phyloP scores from a whole-genome alignment of 2,113 vertebrate species.

The Entelurus aequoreus region DNA sequence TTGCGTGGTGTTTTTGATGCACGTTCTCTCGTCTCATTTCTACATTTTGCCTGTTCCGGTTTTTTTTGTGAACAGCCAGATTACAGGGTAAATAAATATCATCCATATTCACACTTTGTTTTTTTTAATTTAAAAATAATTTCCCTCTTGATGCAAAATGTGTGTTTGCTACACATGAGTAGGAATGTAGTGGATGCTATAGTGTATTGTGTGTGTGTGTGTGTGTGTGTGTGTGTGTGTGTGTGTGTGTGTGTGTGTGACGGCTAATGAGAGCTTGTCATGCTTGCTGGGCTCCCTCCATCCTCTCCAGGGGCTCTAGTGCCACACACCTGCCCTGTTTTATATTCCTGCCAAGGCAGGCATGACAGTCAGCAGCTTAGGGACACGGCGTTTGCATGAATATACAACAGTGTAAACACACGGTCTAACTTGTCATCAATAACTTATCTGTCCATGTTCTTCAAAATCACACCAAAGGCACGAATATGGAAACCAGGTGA shows the following conservation, averaged over 20 bases:
- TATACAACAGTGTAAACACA: slow-evolving; percentile 45
- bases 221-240: too few species aligned
- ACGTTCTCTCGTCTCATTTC: slow-evolving; percentile 37
- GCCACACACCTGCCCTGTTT: slow-evolving; percentile 29
- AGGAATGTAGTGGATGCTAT: background rate
- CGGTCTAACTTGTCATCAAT: slow-evolving; percentile 18
- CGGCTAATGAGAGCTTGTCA: slow-evolving; percentile 3
- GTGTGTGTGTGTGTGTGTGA: slow-evolving; percentile 4
- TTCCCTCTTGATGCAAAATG: background rate
- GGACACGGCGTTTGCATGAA: slow-evolving; percentile 32
- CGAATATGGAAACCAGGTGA: slow-evolving; percentile 44
- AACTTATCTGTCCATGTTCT: slow-evolving; percentile 34
- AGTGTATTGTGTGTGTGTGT: background rate
- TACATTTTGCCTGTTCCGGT: background rate
- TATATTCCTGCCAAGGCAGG: slow-evolving; percentile 42
- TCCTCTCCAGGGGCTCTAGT: slow-evolving; percentile 14
- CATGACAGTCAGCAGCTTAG: slow-evolving; percentile 27
- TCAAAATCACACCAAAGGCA: slow-evolving; percentile 17
- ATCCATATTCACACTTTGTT: slow-evolving; percentile 42
- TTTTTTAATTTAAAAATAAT: slow-evolving; percentile 7
- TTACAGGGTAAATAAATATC: slow-evolving; percentile 48
- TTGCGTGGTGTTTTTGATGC: slow-evolving; percentile 16
- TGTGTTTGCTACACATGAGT: background rate
- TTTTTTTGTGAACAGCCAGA: slow-evolving; percentile 33
- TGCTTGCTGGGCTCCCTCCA: slow-evolving; percentile 15